Evolutionary conservation across 2,797 vertebrate genomes (phyloP).

Genomic region (Nasua narica): DNA sequence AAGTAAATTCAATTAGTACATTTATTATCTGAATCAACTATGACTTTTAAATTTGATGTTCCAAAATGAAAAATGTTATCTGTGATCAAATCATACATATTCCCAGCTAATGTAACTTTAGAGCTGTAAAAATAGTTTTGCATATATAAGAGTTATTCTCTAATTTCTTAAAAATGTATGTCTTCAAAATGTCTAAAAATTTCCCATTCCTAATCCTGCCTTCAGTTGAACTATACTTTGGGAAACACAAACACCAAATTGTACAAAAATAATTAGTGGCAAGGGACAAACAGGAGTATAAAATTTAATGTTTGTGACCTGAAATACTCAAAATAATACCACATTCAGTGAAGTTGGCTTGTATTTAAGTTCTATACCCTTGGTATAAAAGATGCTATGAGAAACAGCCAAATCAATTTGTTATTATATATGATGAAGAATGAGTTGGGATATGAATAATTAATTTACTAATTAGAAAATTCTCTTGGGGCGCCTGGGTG

Average conservation of each 20-base stretch:
- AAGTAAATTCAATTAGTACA: conserved; percentile 23
- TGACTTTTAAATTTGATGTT: conserved; percentile 3
- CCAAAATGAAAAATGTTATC: conserved; percentile 25
- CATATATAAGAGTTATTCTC: background rate
- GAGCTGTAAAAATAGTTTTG: conserved; percentile 21
- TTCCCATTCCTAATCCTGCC: background rate
- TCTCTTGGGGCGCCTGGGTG: too few relatives aligned
- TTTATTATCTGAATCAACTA: background rate
- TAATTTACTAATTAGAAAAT: conserved; percentile 34
- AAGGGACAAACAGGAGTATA: background rate
- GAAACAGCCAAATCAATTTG: background rate
- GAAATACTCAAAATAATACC: background rate
- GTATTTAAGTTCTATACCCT: background rate
- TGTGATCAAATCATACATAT: background rate
- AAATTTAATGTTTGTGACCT: background rate
- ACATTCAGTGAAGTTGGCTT: background rate
- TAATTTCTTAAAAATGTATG: background rate
- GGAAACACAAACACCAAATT: background rate
- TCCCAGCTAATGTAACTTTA: conserved; percentile 14
- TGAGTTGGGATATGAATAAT: background rate
- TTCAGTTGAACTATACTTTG: background rate
- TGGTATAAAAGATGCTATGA: background rate
- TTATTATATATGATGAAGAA: background rate
- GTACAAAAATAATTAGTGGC: conserved; percentile 11
- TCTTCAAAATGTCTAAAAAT: conserved; percentile 14